Percentiles rank a stretch among this genome's conserved stretches.
Evolutionary conservation across 2,797 vertebrate genomes (phyloP).

Genomic region (Momotus momota): DNA sequence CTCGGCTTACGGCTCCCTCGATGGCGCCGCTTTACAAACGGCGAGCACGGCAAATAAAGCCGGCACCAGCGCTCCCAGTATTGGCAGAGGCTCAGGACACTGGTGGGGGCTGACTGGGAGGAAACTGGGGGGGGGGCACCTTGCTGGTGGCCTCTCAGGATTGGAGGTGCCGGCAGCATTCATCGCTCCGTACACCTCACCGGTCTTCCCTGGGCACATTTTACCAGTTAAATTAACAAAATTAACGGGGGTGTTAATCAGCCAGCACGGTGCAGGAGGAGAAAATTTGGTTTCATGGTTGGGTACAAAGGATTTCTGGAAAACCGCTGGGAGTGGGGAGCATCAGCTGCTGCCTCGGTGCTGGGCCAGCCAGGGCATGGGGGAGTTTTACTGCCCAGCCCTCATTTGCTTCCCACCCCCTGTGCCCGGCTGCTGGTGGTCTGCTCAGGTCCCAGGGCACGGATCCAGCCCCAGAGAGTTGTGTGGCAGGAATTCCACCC

Average conservation of each 20-base stretch:
- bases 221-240: background rate
- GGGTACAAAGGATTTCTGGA: background rate
- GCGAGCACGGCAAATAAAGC: background rate
- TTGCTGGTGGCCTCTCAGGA: background rate
- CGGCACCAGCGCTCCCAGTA: background rate
- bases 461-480: background rate
- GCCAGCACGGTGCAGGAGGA: background rate
- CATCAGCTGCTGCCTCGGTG: background rate
- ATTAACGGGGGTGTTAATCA: background rate
- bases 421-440: background rate
- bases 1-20: background rate
- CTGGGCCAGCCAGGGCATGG: background rate
- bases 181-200: background rate
- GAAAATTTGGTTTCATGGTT: background rate
- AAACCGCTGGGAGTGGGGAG: background rate
- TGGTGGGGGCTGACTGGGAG: accelerated
- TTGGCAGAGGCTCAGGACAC: accelerated
- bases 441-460: accelerated
- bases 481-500: accelerated
- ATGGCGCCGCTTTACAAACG: slow-evolving; percentile 37
- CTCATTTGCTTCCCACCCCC: accelerated
- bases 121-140: no score
- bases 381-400: background rate
- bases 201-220: background rate
- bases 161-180: background rate